phyloP scores from a whole-genome alignment of 2,888 invertebrate genomes.

The Allacma fusca region DNA sequence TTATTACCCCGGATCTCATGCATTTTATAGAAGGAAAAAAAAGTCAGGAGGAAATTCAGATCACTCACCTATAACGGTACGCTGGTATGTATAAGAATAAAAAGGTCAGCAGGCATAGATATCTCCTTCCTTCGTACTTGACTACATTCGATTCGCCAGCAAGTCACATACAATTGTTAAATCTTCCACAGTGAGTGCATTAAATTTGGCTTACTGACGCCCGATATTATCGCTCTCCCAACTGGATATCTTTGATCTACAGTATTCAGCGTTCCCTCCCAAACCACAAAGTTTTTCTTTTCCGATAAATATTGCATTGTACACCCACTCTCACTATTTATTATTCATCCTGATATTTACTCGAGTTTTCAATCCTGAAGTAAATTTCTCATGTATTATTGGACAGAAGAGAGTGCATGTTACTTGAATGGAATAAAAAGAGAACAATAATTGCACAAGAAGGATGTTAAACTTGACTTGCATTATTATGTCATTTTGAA shows the following conservation, averaged over 20 bases:
- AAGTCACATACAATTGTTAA: conserved; percentile 20
- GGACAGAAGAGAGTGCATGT: neutral
- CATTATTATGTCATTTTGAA: conserved; percentile 6
- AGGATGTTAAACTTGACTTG: neutral
- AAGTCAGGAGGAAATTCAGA: neutral
- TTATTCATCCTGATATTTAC: neutral
- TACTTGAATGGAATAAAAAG: neutral
- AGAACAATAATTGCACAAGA: neutral
- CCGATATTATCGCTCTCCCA: neutral
- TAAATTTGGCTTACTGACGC: conserved; percentile 22
- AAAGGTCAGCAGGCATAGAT: neutral
- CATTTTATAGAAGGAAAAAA: neutral
- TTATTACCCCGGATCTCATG: conserved; percentile 19
- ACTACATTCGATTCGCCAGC: neutral
- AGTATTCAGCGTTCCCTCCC: neutral
- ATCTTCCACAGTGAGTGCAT: neutral
- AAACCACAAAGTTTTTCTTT: conserved; percentile 4
- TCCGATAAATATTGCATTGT: neutral
- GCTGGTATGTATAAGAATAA: neutral
- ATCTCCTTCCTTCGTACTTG: neutral
- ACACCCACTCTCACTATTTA: neutral
- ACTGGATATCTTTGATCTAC: conserved; percentile 23
- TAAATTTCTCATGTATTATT: conserved; percentile 12
- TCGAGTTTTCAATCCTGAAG: neutral
- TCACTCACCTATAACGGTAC: neutral